Evolutionary conservation across 2,113 vertebrate genomes (phyloP), one percentile per base, ranked within the genome.

Genomic region (Epinephelus moara): DNA sequence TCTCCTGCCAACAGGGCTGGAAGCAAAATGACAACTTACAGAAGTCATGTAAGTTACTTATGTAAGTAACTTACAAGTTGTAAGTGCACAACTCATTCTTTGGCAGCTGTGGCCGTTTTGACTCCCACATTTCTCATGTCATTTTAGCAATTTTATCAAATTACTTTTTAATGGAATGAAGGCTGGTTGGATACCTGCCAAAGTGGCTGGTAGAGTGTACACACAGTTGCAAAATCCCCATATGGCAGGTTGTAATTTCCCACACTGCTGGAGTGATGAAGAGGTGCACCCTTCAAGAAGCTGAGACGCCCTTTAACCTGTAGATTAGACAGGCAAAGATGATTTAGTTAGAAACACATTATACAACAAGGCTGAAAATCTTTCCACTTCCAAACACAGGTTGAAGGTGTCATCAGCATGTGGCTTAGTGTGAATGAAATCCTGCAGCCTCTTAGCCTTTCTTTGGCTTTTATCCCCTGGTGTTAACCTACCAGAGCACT

Each of bases 121-220:
- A 45, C n/a, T 15, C 25, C 47, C 17, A 49, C n/a, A 57, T 4
- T 12, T 42, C 2, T 53, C 27, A 8, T 10, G 27, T 9, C 19
- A 56, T 23, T 52, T 42, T 37, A 49, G 13, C 12, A 15, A 14
- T 76, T 55, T 47, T 67, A 57, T n/a, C 0, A 0, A 59, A 17
- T n/a, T 55, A 9, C 0, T 5, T 69, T 57, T 37, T 9, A 25
- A 13, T 40, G 21, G 14, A 64, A 23, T 25, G 4, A 3, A 49
- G 17, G 18, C 61, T 68, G 61, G 74, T 63, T 68, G 47, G 61
- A 62, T 55, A 18, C 49, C 49, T 62, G 64, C 61, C 61, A 42
- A 10, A 23, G 4, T 27, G 64, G 40, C 76, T 50, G 40, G 18
- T 17, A 14, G 27, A n/a, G 25, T 47, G n/a, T 33, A 6, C n/a